Conservation (phyloP, 2,888 invertebrate genomes). For the Blomia tropicalis region DNA sequence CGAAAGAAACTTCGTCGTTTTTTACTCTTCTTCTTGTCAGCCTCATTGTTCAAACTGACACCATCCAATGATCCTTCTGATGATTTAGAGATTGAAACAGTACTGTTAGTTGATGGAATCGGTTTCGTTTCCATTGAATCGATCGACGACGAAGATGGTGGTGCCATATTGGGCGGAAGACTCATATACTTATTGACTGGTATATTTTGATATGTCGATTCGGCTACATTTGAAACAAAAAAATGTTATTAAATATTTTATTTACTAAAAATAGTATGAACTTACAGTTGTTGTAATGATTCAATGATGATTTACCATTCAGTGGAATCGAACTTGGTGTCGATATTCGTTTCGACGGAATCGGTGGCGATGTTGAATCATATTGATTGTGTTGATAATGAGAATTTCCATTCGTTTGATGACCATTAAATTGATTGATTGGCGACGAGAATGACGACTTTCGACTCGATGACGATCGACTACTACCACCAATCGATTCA, state of each 20-base stretch:
- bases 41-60: conserved; percentile 18
- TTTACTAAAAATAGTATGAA: not conserved
- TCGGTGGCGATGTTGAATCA: not conserved
- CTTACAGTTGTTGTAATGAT: conserved; percentile 9
- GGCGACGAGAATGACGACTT: conserved; percentile 7
- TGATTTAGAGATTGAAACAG: conserved; percentile 22
- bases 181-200: conserved; percentile 27
- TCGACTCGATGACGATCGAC: not conserved
- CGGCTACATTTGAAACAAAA: conserved; percentile 10
- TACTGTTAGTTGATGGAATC: conserved; percentile 12
- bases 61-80: not conserved
- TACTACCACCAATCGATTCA: not conserved
- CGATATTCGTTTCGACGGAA: not conserved
- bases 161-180: conserved; percentile 27
- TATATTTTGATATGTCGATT: conserved; percentile 18
- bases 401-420: too few species aligned
- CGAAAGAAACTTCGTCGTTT: conserved; percentile 34
- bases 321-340: too few species aligned
- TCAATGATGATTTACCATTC: not conserved
- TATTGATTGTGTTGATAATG: not conserved
- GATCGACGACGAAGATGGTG: not conserved
- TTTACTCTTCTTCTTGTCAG: conserved; percentile 34
- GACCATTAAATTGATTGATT: not conserved
- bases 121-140: not conserved
- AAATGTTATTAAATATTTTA: not conserved